These are phyloP conservation scores for Brachionus angularis DNA, from an alignment of 1,140 invertebrate genomes.

Conservation along the genomic window DNA sequence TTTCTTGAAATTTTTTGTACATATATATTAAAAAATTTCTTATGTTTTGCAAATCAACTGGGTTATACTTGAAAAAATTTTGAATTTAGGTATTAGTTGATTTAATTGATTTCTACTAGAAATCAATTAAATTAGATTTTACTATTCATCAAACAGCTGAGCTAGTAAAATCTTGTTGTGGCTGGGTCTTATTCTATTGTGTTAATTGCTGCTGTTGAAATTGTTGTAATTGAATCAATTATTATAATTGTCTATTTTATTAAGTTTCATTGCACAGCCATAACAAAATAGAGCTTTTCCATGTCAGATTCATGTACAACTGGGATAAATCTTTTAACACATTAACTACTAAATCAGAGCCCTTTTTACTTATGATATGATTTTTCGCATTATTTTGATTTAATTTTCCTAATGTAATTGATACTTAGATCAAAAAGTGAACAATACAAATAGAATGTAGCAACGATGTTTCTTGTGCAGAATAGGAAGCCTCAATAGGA, in stretches of 20 bases:
- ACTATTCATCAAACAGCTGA: no score
- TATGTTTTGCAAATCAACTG: conserved; percentile 9
- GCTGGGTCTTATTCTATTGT: not conserved
- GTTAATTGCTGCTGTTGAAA: not conserved
- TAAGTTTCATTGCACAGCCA: conserved; percentile 68
- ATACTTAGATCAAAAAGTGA: conserved; percentile 80
- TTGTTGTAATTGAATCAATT: conserved; percentile 10
- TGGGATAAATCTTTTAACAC: conserved; percentile 71
- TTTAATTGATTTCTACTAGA: not conserved
- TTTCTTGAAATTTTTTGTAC: no score
- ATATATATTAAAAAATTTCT: not conserved
- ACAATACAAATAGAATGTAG: conserved; percentile 76
- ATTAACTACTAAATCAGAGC: conserved; percentile 68
- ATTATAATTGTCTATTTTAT: conserved; percentile 5
- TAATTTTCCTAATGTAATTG: conserved; percentile 78
- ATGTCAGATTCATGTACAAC: conserved; percentile 76
- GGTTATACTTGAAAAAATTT: conserved; percentile 51
- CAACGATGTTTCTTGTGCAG: conserved; percentile 70
- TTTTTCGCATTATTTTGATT: conserved; percentile 74
- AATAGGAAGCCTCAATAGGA: conserved; percentile 69
- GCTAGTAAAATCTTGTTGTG: not conserved
- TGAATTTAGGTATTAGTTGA: conserved; percentile 52
- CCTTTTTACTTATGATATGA: conserved; percentile 76
- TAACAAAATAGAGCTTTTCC: conserved; percentile 79
- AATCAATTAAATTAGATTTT: no score